Evolutionary conservation across 1,140 invertebrate genomes (phyloP).

Genomic region (Sminthurides bifidus): DNA sequence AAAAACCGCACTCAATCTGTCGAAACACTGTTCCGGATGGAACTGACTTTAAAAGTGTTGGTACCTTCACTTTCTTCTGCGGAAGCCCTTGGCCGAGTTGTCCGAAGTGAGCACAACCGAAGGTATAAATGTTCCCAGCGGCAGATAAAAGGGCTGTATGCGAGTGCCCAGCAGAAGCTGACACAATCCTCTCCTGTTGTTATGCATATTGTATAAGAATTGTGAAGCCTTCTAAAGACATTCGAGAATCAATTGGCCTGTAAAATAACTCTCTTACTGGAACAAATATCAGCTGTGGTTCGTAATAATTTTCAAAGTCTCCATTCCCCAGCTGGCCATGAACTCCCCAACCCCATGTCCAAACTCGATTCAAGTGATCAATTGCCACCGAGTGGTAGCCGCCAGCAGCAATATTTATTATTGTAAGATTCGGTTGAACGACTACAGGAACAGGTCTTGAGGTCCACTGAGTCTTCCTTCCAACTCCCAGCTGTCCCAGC

Average conservation of each 20-base stretch:
- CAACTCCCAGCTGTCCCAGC: constrained; percentile 25
- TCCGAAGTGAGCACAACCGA: constrained; percentile 31
- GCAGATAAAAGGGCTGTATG: constrained; percentile 27
- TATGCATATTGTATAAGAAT: neutral
- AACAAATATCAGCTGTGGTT: constrained; percentile 6
- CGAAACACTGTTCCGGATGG: constrained; percentile 20
- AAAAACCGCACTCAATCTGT: constrained; percentile 20
- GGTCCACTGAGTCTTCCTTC: constrained; percentile 13
- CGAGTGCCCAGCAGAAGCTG: constrained; percentile 27
- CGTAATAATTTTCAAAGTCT: constrained; percentile 12
- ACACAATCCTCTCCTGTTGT: constrained; percentile 24
- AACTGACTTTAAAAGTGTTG: constrained; percentile 9
- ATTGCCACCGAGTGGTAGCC: constrained; percentile 26
- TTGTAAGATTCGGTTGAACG: constrained; percentile 21
- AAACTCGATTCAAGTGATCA: constrained; percentile 21
- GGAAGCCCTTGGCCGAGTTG: constrained; percentile 22
- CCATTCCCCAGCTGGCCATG: constrained; percentile 26
- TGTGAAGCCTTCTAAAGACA: neutral
- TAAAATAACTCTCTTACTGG: constrained; percentile 6
- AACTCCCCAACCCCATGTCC: constrained; percentile 29
- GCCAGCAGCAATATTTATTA: constrained; percentile 24
- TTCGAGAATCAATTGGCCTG: neutral
- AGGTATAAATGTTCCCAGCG: constrained; percentile 22
- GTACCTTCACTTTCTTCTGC: constrained; percentile 22
- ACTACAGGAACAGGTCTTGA: constrained; percentile 12